Percentiles rank a stretch among this genome's conserved stretches.
Evolutionary conservation across 2,797 vertebrate genomes (phyloP).

Genomic region (Hirundo rustica): DNA sequence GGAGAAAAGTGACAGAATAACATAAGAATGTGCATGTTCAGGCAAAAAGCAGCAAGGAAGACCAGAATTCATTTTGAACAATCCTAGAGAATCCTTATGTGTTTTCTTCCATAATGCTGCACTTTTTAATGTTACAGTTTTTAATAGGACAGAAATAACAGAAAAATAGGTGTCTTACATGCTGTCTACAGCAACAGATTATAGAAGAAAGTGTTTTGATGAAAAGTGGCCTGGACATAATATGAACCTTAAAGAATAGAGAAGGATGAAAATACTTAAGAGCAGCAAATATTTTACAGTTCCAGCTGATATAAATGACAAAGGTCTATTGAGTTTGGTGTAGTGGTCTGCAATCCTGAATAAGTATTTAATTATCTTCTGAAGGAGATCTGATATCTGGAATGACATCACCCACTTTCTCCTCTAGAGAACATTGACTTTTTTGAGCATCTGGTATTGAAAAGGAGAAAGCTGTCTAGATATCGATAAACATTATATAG

Average conservation of each 20-base stretch:
- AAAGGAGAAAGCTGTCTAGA: background rate
- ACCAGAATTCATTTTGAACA: background rate
- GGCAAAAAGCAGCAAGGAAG: background rate
- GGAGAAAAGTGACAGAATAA: background rate
- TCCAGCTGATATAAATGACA: background rate
- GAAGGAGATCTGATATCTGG: background rate
- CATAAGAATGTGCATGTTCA: background rate
- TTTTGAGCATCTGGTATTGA: background rate
- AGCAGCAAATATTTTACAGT: background rate
- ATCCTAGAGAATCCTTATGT: background rate
- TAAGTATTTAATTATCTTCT: background rate
- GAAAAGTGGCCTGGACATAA: background rate
- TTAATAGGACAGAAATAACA: background rate
- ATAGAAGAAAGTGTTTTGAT: background rate
- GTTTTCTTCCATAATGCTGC: background rate
- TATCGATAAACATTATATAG: background rate
- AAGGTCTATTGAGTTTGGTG: background rate
- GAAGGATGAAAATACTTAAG: background rate
- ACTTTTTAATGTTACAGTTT: background rate
- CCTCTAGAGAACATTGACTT: background rate
- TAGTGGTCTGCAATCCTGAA: background rate
- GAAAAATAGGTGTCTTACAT: background rate
- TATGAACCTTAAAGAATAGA: background rate
- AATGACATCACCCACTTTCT: background rate
- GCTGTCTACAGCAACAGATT: background rate